These are phyloP conservation scores for Tamandua tetradactyla DNA, from an alignment of 2,797 vertebrate species.

Conservation along the genomic window DNA sequence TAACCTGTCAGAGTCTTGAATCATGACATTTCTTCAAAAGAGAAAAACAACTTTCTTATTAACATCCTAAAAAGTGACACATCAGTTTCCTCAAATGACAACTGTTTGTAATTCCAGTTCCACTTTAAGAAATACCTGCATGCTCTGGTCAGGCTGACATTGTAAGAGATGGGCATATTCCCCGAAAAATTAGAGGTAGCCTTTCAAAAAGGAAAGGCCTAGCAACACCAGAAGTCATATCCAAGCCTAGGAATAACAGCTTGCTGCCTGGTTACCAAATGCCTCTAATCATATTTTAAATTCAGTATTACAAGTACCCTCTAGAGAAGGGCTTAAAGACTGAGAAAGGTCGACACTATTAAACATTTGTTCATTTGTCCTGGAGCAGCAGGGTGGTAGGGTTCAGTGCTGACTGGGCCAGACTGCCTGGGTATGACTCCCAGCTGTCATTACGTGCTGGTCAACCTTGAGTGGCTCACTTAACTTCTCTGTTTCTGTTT, in stretches of 20 bases:
- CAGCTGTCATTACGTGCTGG: accelerated
- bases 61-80: neutral
- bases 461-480: accelerated
- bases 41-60: neutral
- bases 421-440: neutral
- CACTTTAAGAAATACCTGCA: accelerated
- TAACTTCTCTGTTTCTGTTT: neutral
- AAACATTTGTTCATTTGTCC: accelerated
- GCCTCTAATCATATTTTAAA: neutral
- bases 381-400: accelerated
- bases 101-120: neutral
- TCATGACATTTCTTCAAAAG: neutral
- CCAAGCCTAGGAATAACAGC: neutral
- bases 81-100: neutral
- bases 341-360: accelerated
- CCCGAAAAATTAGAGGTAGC: neutral
- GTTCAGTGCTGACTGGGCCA: accelerated
- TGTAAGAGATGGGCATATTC: neutral
- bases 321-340: neutral
- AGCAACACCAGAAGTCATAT: neutral
- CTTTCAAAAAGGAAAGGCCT: neutral
- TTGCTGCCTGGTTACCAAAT: neutral
- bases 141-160: accelerated
- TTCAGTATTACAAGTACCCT: neutral
- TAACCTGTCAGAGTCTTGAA: accelerated